These are phyloP conservation scores for Drosophila limbata DNA, from an alignment of 2,888 invertebrate genomes.

Conservation along the genomic window DNA sequence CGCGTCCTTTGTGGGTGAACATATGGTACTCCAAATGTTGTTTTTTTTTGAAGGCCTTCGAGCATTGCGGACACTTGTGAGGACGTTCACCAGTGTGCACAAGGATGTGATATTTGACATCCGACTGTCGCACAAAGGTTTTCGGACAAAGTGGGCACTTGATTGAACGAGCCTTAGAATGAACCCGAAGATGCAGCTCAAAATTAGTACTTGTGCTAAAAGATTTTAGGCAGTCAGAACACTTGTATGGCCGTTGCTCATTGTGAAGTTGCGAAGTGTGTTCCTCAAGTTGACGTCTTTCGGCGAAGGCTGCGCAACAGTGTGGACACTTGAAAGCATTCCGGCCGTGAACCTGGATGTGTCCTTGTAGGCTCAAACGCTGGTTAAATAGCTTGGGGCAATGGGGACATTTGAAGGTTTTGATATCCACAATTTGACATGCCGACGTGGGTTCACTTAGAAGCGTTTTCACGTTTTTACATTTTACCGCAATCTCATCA, in stretches of 20 bases:
- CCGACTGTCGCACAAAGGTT: conserved; percentile 1
- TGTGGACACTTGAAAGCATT: conserved; percentile 8
- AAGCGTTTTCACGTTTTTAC: not conserved
- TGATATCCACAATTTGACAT: not conserved
- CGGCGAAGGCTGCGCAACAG: not conserved
- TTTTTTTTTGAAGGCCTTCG: conserved; percentile 16
- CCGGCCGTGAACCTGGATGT: not conserved
- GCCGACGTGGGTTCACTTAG: not conserved
- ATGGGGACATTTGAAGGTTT: conserved; percentile 38
- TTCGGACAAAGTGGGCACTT: conserved; percentile 19
- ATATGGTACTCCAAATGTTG: conserved; percentile 16
- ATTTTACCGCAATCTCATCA: not conserved
- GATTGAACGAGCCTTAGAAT: not conserved
- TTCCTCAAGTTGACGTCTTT: not conserved
- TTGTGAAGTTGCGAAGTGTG: not conserved
- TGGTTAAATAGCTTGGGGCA: conserved; percentile 42
- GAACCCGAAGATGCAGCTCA: conserved; percentile 18
- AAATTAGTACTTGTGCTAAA: conserved; percentile 9
- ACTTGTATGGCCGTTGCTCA: not conserved
- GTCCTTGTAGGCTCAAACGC: not conserved
- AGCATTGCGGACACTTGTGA: conserved; percentile 10
- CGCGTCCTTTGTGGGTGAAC: not conserved
- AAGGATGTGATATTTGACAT: conserved; percentile 8
- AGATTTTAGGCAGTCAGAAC: conserved; percentile 3
- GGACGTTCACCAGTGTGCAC: conserved; percentile 14